Conservation (phyloP, 2,797 vertebrate genomes). For the Anas georgica region DNA sequence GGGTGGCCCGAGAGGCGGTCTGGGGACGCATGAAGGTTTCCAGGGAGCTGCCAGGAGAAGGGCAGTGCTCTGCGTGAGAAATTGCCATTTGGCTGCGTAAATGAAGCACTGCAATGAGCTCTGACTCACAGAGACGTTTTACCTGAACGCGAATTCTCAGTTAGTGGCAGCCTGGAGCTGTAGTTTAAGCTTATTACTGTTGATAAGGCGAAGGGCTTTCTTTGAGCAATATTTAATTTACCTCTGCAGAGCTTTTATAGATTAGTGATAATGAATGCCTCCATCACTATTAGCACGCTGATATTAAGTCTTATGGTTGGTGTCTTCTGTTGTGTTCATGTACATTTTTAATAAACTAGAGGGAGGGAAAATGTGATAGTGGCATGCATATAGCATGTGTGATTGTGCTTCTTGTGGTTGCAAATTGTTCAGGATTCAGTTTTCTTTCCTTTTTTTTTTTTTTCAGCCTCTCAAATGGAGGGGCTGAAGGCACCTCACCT, state of each 20-base stretch:
- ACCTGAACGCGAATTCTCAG: background rate
- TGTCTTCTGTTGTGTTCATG: background rate
- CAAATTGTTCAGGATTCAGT: background rate
- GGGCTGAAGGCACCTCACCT: background rate
- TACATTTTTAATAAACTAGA: background rate
- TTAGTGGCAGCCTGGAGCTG: background rate
- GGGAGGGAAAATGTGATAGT: background rate
- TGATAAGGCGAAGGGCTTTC: background rate
- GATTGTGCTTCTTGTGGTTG: background rate
- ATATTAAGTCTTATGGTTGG: background rate
- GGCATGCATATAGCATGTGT: too few relatives aligned
- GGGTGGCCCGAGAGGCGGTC: background rate
- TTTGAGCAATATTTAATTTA: background rate
- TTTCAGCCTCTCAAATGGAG: background rate
- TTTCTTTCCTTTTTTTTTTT: background rate
- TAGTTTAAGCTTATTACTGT: background rate
- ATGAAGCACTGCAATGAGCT: rapidly evolving
- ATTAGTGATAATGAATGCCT: background rate
- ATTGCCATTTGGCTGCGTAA: rapidly evolving
- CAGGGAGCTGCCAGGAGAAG: background rate
- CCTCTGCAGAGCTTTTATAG: background rate
- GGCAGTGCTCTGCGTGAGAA: background rate
- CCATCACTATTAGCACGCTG: rapidly evolving
- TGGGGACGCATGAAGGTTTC: background rate
- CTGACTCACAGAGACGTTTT: rapidly evolving